phyloP scores from a whole-genome alignment of 2,797 vertebrate species.

The Microctenopoma lineatum region DNA sequence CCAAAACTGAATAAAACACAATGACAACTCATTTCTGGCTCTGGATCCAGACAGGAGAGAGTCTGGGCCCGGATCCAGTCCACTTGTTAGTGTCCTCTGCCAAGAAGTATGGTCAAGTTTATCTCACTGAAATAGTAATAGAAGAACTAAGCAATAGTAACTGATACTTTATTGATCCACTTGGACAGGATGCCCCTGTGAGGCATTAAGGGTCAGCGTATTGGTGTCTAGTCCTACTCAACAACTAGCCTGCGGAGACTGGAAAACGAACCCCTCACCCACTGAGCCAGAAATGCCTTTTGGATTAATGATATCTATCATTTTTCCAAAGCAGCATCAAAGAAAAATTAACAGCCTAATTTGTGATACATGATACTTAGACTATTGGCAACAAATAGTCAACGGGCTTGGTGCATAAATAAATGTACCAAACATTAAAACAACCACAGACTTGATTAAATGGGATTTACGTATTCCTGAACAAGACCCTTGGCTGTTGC shows the following conservation, averaged over 20 bases:
- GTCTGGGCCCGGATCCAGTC: too few relatives aligned
- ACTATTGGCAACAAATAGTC: conserved; percentile 4
- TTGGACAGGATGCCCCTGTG: too few relatives aligned
- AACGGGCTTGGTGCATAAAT: conserved; percentile 8
- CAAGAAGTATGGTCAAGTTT: neutral
- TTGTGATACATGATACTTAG: neutral
- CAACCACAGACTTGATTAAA: conserved; percentile 3
- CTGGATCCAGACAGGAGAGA: too few relatives aligned
- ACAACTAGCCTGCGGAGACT: too few relatives aligned
- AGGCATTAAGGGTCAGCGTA: too few relatives aligned
- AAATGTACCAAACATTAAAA: conserved; percentile 21
- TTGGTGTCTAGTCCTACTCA: too few relatives aligned
- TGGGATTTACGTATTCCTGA: neutral
- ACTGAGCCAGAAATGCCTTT: neutral
- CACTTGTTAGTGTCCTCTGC: too few relatives aligned
- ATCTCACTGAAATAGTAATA: neutral
- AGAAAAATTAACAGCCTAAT: neutral
- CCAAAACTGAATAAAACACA: too few relatives aligned
- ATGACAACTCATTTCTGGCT: too few relatives aligned
- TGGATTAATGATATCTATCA: neutral
- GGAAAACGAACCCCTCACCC: too few relatives aligned
- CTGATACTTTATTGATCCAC: too few relatives aligned
- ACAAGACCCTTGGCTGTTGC: neutral
- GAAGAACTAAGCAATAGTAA: too few relatives aligned
- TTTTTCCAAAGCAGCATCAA: neutral